Evolutionary conservation across 2,113 vertebrate species (phyloP), one percentile per base, ranked within the genome.

Genomic region (Microtus oregoni): DNA sequence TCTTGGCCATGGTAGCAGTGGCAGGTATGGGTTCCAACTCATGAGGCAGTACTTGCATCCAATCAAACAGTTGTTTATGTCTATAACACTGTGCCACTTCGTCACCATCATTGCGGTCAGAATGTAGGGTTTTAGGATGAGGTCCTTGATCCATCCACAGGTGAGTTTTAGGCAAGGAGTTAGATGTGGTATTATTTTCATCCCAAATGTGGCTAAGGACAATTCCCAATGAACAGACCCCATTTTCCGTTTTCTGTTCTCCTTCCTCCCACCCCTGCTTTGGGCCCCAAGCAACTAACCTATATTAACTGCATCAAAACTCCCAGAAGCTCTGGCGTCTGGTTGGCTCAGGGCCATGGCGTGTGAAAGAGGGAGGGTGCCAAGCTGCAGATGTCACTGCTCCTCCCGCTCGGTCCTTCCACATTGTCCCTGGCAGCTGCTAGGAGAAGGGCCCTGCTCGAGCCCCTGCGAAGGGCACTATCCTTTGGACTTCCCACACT

Each of bases 321-420:
- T 13, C 19, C 22, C 38, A 6, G 38, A 0, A 44, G 70, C 83
- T 75, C 32, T 32, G 55, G 15, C 22, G 73, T 92, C 76, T 3
- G 1, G 9, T 50, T 32, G 88, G 38, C 76, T 50, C 87, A 72
- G 77, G 55, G 11, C 35, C 38, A 26, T 0, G 11, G 20, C 8
- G 11, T 41, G 44, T 24, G 22, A 76, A n/a, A 83, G 44, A 38
- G 17, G 0, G 30, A 44, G 22, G 15, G 50, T 28, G n/a, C 0
- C 28, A 63, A 77, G 72, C 68, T 47, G 47, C 38, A 17, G n/a
- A 41, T 2, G 22, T 22, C 30, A 2, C 30, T 2, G 1, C 24
- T 10, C 41, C 22, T 32, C 50, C 11, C 3, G 8, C 63, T 15
- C 19, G 0, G 12, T n/a, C 15, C 52, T 0, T 6, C 41, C 6